Base-by-base conservation (phyloP, 2,888 invertebrate species). In the Carabus problematicus region DNA sequence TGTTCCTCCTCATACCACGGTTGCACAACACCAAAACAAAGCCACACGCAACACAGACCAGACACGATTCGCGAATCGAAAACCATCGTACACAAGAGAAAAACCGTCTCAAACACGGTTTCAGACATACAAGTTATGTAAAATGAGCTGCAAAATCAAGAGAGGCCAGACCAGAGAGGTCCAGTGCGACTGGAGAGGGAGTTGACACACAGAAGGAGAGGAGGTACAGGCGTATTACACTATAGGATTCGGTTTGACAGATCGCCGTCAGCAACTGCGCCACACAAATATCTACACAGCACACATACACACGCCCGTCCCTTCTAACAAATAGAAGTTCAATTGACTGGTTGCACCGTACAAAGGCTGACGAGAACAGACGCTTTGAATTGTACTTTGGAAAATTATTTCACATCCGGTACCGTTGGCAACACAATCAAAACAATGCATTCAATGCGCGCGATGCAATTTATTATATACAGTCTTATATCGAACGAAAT, bases 1-100 rank as follows among this genome's bases (percentile, higher is more conserved):
- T 76, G 76, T 71, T 80, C 79, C 41, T 80, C 79, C 56, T 80
- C 78, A 64, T 78, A 74, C 69, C 75, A 76, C 47, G 62, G 14
- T 40, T 62, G 55, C 61, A 69, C 69, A 54, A 45, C 56, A 55
- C 69, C 56, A 55, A 61, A 69, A 67, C 60, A 60, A 9, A 43
- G 7, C 14, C 71, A 70, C 39, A 70, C 55, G 42, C 71, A 73
- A 39, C 70, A 60, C 62, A 71, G 70, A 49, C 73, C 70, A 56
- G 69, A 70, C 45, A 40, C 40, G n/a, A 39, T 19, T 11, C 59
- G 66, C 19, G 41, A n/a, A 29, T 40, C 12, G 40, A 47, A 72
- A 68, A 61, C 70, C 67, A 72, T 71, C 69, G 63, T 72, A 29
- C 6, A 29, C 2, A 29, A 71, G 62, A 71, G 55, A 52, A 14